Base-by-base conservation (phyloP, 2,888 invertebrate genomes). In the Empis livida region DNA sequence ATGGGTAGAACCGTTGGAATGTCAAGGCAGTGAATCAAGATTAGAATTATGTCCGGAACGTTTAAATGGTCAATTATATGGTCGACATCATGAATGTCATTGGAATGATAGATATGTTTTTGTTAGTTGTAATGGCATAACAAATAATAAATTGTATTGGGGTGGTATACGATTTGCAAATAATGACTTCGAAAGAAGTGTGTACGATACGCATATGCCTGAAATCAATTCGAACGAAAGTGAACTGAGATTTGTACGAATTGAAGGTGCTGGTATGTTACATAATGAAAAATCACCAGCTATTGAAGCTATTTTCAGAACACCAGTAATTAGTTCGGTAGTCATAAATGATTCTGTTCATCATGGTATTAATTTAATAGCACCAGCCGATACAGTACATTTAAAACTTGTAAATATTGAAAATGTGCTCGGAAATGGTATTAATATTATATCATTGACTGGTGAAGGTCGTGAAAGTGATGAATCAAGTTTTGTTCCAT, bases 271-370 rank as follows among this genome's bases (percentile, higher is more conserved):
- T 44, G 99, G 99, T 17, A 84, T 94, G 53, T 72, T 97, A 20
- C 99, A 99, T 60, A 93, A 90, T 59, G 93, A 96, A 63, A 92
- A 90, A 65, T 88, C 90, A 0, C 86, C 95, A 0, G 92, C 97
- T 1, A 73, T 99, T 44, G 90, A 95, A 64, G 80, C 90, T 23
- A 84, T 96, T 30, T 82, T 86, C 57, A 86, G 89, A 60, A 87
- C 90, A 54, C 96, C 97, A 0, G 68, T 67, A 38, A 80, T 90
- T 16, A 79, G 81, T 55, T 82, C 84, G 49, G 85, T 96, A 0
- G 87, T 86, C 55, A 82, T 99, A 14, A 79, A 78, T 9, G 77
- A 83, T 56, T 84, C 88, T 53, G 93, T 93, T 20, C 84, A 86
- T 60, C 90, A 97, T 64, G 99, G 92, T 1, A 82, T 97, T 42